Evolutionary conservation across 2,113 vertebrate species (phyloP).

Genomic region (Delphinus delphis): DNA sequence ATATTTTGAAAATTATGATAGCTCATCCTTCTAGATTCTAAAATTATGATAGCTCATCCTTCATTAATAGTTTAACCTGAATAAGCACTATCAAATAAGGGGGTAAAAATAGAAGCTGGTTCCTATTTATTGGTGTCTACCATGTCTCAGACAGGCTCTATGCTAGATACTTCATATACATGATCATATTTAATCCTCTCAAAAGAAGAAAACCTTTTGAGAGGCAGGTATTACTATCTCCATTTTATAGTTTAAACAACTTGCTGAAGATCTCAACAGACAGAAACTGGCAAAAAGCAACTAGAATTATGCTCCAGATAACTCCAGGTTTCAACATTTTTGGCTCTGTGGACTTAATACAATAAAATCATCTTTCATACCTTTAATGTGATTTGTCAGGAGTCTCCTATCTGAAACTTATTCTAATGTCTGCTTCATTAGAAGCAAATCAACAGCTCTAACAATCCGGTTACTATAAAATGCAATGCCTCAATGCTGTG

Average conservation of each 20-base stretch:
- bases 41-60: background rate
- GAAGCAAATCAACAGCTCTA: background rate
- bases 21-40: background rate
- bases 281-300: background rate
- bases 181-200: background rate
- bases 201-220: background rate
- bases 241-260: background rate
- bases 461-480: background rate
- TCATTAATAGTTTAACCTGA: background rate
- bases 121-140: background rate
- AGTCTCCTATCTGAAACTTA: background rate
- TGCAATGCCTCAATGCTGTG: background rate
- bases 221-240: background rate
- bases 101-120: background rate
- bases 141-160: background rate
- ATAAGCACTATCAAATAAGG: background rate
- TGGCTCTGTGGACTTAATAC: background rate
- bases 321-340: slow-evolving; percentile 13
- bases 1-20: background rate
- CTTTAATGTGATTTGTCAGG: background rate
- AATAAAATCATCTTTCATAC: background rate
- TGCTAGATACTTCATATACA: background rate
- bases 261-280: background rate
- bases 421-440: background rate
- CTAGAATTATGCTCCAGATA: background rate